Evolutionary conservation across 2,797 vertebrate species (phyloP).

Genomic region (Rhinatrema bivittatum): DNA sequence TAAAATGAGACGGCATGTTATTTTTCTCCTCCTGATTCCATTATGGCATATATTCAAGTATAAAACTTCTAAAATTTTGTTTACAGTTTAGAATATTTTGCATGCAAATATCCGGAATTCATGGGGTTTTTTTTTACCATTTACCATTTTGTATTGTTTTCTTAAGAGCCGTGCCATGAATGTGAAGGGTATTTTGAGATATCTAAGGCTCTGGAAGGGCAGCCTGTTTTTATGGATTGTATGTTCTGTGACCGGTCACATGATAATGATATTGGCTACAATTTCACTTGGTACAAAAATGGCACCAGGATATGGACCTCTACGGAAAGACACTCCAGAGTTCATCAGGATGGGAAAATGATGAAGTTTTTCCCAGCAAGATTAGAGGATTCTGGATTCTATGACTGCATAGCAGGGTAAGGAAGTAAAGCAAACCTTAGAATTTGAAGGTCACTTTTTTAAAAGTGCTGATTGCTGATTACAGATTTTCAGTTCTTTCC

Average conservation of each 20-base stretch:
- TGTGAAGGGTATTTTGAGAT: conserved; percentile 13
- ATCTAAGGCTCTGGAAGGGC: conserved; percentile 21
- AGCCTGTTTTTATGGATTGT: conserved; percentile 36
- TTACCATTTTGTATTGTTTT: too few species aligned
- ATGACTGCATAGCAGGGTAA: conserved; percentile 44
- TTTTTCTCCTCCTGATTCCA: too few species aligned
- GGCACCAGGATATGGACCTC: conserved; percentile 29
- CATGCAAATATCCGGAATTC: too few species aligned
- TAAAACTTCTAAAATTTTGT: too few species aligned
- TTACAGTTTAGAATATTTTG: too few species aligned
- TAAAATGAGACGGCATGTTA: too few species aligned
- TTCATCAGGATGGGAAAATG: conserved; percentile 33
- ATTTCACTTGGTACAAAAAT: conserved; percentile 38
- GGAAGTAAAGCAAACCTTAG: too few species aligned
- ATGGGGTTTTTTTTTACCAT: too few species aligned
- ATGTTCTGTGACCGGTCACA: conserved; percentile 3
- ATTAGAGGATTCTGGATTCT: conserved; percentile 39
- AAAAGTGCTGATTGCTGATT: too few species aligned
- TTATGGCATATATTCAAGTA: too few species aligned
- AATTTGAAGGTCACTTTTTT: too few species aligned
- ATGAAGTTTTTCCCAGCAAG: conserved; percentile 42
- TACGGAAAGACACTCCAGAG: conserved; percentile 28
- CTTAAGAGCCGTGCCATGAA: conserved; percentile 27
- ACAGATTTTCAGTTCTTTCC: too few species aligned
- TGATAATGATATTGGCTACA: conserved; percentile 17